Conservation (phyloP, 2,888 invertebrate species). For the Latrodectus hesperus region DNA sequence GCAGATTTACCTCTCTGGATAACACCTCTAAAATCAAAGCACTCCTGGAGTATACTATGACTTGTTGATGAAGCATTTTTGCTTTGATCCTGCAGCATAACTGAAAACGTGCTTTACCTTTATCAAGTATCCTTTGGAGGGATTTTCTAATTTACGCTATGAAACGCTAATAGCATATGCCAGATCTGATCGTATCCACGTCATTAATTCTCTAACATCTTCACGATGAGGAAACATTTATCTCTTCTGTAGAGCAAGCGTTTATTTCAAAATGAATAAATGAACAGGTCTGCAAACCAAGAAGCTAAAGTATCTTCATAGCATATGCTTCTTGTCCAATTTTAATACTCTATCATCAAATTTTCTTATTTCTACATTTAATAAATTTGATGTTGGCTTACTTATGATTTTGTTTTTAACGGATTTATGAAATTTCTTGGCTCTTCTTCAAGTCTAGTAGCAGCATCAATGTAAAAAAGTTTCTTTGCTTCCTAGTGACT, state of each 20-base stretch:
- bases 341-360: neutral
- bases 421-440: constrained; percentile 13
- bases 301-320: constrained; percentile 42
- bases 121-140: neutral
- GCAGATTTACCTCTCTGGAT: too few relatives aligned
- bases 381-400: neutral
- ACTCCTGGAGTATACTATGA: neutral
- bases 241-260: neutral
- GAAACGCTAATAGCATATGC: neutral
- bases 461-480: constrained; percentile 48
- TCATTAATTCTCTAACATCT: constrained; percentile 21
- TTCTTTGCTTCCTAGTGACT: constrained; percentile 13
- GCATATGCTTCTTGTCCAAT: constrained; percentile 43
- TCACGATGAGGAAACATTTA: constrained; percentile 23
- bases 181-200: neutral
- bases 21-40: too few relatives aligned
- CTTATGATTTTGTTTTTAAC: constrained; percentile 5
- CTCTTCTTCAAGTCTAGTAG: constrained; percentile 31
- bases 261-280: constrained; percentile 49
- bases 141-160: neutral
- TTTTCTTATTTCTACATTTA: constrained; percentile 9
- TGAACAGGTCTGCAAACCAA: constrained; percentile 53
- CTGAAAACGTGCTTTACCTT: neutral
- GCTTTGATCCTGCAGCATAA: neutral
- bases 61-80: neutral